Evolutionary conservation across 2,113 vertebrate genomes (phyloP), one percentile per base, ranked within the genome.

Genomic region (Hemicordylus capensis): DNA sequence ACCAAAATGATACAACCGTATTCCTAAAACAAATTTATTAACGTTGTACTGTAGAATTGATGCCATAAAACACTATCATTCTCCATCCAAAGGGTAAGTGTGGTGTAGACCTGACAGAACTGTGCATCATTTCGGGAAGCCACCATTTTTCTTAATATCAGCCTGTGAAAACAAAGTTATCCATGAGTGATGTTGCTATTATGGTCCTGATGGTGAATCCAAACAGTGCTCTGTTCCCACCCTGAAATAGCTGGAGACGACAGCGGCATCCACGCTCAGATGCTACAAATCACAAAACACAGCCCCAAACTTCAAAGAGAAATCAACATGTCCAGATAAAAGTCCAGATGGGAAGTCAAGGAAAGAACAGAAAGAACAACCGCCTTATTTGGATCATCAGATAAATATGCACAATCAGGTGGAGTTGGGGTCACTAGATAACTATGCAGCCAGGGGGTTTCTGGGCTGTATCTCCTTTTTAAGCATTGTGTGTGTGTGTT

Each of bases 71-170:
- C 94, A 95, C 93, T 93, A 96, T 95, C 67, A 95, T 94, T 96
- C 96, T 96, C 92, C 92, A 93, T 95, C 95, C 93, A 95, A 96
- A 96, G 95, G 95, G 93, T 90, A 93, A 76, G 84, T 80, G 84
- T 63, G 85, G 39, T 91, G 89, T 91, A 90, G 93, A 88, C 94
- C 94, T 95, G 95, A 96, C 95, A 96, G 95, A 92, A 87, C 77
- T 93, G 94, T 95, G 95, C 88, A 95, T 95, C 95, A 96, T 90
- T 93, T 34, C 20, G 31, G 83, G 80, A 94, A 93, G 88, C 80
- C 85, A 90, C 91, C 86, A 95, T 97, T 95, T 96, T 97, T 96
- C 96, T 96, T 95, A 95, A 96, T 96, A 96, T 96, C 93, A 95
- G 94, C 93, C 94, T 95, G 88, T 0, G 63, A 96, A 85, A 96